Evolutionary conservation across 2,888 invertebrate species (phyloP), one percentile per base, ranked within the genome.

Genomic region (Strigamia crassipes): DNA sequence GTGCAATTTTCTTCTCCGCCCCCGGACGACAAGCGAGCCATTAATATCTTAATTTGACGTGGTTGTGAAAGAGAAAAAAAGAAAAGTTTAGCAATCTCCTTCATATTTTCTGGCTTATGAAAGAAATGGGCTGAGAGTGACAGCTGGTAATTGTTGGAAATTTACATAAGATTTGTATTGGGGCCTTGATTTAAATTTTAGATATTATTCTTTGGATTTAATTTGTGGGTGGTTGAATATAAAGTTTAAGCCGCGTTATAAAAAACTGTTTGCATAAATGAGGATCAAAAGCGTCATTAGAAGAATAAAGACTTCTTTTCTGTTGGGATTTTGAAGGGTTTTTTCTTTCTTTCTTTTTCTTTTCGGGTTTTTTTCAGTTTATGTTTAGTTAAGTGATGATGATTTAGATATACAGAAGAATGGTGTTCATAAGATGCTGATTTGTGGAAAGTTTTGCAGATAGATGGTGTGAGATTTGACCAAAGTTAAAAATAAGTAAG

Each of bases 161-260:
- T 66, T 66, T 66, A 66, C 61, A 66, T 66, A 66, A 66, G 61
- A 18, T 66, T 66, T 66, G 61, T 66, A 66, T 66, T 66, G n/a
- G 61, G 12, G 23, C 21, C 61, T 18, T 66, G 61, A 66, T 66
- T 66, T 66, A 18, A 66, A 66, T 23, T 66, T 66, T 23, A 66
- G 61, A 66, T 66, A 66, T 66, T 66, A 66, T 66, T 66, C 61
- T 66, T 4, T 12, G 10, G 61, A 18, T 66, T 66, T 66, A 18
- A 21, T 66, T 66, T 21, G 61, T 12, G n/a, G 10, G 21, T 12
- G 21, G 23, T 12, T 66, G n/a, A 21, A 2, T 27, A 27, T 27
- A 27, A 27, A 27, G 27, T 27, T 27, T 27, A 27, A 27, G 27
- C 27, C 10, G 51, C 8, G 15, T 51, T 51, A 6, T 15, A 51